Conservation (phyloP, 1,140 invertebrate species). For the Pseudomyrmex dendroicus region DNA sequence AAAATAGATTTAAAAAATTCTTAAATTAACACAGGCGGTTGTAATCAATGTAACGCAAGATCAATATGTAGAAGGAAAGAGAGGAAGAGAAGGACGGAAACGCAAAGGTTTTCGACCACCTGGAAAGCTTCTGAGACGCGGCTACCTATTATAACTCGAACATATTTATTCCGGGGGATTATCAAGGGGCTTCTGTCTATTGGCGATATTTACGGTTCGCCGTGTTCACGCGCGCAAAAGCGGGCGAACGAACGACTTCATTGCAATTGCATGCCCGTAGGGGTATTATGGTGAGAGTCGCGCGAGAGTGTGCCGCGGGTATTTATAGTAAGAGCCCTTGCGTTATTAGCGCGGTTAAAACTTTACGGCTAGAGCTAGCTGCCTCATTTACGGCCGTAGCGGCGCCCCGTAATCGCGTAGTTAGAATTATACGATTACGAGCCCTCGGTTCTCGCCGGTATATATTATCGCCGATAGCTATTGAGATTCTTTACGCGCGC, state of each 20-base stretch:
- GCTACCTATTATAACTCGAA: background rate
- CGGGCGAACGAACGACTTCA: slow-evolving; percentile 55
- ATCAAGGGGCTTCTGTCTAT: slow-evolving; percentile 52
- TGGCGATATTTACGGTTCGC: slow-evolving; percentile 49
- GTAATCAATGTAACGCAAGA: background rate
- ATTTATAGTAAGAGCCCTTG: slow-evolving; percentile 51
- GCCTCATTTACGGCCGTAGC: slow-evolving; percentile 51
- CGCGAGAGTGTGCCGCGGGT: slow-evolving; percentile 11
- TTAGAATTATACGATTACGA: slow-evolving; percentile 59
- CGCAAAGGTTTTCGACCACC: slow-evolving; percentile 22
- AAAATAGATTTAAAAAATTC: no score
- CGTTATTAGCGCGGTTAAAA: slow-evolving; percentile 59
- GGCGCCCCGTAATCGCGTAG: slow-evolving; percentile 56
- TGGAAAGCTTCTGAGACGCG: slow-evolving; percentile 38
- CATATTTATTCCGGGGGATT: slow-evolving; percentile 55
- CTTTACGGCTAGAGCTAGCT: slow-evolving; percentile 48
- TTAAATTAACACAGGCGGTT: no score
- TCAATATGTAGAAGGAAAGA: background rate
- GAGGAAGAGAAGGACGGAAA: background rate
- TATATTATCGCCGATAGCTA: slow-evolving; percentile 49
- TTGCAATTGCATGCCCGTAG: slow-evolving; percentile 54
- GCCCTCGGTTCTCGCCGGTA: background rate
- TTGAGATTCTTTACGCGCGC: slow-evolving; percentile 40
- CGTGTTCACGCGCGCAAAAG: slow-evolving; percentile 21
- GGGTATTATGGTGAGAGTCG: slow-evolving; percentile 34